A percentile compares a stretch with the other conserved stretches of the same genome.
Conservation (phyloP, 2,888 invertebrate species). For the Punctoribates punctum region DNA sequence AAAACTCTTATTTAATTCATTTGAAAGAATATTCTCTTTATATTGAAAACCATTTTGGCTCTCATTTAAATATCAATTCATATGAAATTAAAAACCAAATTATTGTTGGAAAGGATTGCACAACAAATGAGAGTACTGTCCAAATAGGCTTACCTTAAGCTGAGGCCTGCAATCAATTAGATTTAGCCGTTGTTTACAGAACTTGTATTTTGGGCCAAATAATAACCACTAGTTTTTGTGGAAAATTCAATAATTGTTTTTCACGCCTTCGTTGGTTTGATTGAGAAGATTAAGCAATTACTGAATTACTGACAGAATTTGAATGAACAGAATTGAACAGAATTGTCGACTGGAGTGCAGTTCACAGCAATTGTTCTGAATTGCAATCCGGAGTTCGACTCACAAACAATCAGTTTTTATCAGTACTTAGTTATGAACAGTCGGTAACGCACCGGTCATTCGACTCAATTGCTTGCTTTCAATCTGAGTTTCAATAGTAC, state of each 20-base stretch:
- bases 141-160: constrained; percentile 19
- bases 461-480: constrained; percentile 4
- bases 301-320: constrained; percentile 21
- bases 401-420: background rate
- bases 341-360: constrained; percentile 6
- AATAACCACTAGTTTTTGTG: constrained; percentile 15
- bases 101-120: background rate
- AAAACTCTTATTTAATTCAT: too few species aligned
- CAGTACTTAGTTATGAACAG: constrained; percentile 13
- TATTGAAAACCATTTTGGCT: too few species aligned
- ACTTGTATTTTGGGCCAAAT: background rate
- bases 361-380: background rate
- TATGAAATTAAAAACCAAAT: background rate
- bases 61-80: constrained; percentile 20
- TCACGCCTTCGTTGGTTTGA: constrained; percentile 1
- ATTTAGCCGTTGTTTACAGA: constrained; percentile 5
- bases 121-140: background rate
- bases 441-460: background rate
- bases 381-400: background rate
- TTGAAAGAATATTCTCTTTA: too few species aligned
- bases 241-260: constrained; percentile 21
- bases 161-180: background rate
- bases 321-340: background rate
- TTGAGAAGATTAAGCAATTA: constrained; percentile 24
- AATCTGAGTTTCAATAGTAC: background rate